Conservation (phyloP, 1,140 invertebrate species). For the Lasioglossum baleicum region DNA sequence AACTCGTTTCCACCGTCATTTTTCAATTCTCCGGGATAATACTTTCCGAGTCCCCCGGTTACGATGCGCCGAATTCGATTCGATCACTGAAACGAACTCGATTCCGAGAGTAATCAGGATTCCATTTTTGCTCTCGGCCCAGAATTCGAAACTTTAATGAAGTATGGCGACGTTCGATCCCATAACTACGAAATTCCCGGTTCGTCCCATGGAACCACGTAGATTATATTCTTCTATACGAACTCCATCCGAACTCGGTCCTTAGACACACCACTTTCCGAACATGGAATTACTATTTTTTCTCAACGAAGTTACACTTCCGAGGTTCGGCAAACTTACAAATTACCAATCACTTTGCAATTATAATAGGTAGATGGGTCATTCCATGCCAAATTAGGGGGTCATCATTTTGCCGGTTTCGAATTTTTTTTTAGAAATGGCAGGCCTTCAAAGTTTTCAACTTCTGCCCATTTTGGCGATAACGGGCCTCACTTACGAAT, state of each 20-base stretch:
- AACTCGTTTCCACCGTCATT: conserved; percentile 29
- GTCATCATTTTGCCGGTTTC: too few species aligned
- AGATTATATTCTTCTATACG: not conserved
- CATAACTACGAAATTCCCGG: not conserved
- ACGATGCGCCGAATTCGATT: conserved; percentile 28
- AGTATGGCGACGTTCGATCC: not conserved
- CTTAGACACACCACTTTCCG: too few species aligned
- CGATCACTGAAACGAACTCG: conserved; percentile 26
- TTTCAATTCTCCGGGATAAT: conserved; percentile 16
- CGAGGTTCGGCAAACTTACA: too few species aligned
- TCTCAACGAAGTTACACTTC: too few species aligned
- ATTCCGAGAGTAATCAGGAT: conserved; percentile 28
- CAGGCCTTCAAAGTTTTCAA: too few species aligned
- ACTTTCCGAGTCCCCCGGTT: not conserved
- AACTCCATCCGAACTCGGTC: too few species aligned
- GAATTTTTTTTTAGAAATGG: too few species aligned
- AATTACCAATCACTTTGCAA: too few species aligned
- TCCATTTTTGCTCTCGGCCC: not conserved
- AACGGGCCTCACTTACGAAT: too few species aligned
- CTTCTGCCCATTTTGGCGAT: too few species aligned
- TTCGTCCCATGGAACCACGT: not conserved
- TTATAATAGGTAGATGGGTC: too few species aligned
- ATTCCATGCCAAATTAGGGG: too few species aligned
- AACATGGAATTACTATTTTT: not conserved
- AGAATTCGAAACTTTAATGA: conserved; percentile 11